Percentiles rank a stretch among this genome's conserved stretches.
Evolutionary conservation across 2,113 vertebrate species (phyloP).

Genomic region (Rhinichthys klamathensis): DNA sequence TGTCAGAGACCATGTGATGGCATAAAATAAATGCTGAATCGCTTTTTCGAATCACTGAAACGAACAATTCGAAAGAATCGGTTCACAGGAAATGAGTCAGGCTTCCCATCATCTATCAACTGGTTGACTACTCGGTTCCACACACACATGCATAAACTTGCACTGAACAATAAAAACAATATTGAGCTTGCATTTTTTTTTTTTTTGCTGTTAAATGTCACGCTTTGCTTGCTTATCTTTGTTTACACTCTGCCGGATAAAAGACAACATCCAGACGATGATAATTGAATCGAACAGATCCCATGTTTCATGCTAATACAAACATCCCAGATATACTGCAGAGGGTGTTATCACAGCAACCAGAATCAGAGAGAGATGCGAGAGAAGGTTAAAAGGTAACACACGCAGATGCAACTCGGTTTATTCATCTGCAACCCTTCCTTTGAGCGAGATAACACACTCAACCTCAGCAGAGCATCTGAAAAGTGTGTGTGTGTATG

Average conservation of each 20-base stretch:
- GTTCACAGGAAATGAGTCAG: neutral
- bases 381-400: constrained; percentile 30
- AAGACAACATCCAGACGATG: constrained; percentile 39
- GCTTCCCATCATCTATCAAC: neutral
- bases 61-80: neutral
- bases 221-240: constrained; percentile 34
- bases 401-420: constrained; percentile 19
- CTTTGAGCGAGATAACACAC: constrained; percentile 44
- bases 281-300: constrained; percentile 42
- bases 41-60: neutral
- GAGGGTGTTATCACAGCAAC: constrained; percentile 31
- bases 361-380: constrained; percentile 34
- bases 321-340: constrained; percentile 35
- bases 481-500: constrained; percentile 16
- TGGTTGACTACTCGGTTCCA: neutral
- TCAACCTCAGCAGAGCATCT: constrained; percentile 22
- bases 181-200: neutral
- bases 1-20: neutral
- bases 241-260: constrained; percentile 37
- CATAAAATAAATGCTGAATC: neutral
- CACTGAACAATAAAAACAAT: neutral
- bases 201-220: constrained; percentile 35
- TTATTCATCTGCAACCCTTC: constrained; percentile 39
- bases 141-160: neutral
- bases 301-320: constrained; percentile 44